Conservation (phyloP, 2,113 vertebrate genomes). For the Perccottus glenii region DNA sequence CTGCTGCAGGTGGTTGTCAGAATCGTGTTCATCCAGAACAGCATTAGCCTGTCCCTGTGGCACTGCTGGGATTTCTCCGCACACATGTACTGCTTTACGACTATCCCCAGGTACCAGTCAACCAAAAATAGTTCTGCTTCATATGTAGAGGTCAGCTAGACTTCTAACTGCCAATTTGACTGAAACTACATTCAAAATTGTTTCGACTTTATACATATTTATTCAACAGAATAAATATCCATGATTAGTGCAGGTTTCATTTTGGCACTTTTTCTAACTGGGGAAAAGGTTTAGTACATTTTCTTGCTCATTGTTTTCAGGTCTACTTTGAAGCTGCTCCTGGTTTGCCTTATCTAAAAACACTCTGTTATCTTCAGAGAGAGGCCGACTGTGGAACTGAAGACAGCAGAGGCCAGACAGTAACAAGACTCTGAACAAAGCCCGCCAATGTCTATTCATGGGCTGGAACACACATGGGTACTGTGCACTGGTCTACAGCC, state of each 20-base stretch:
- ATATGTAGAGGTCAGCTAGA: no score
- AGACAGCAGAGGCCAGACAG: constrained; percentile 44
- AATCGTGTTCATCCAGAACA: no score
- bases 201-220: no score
- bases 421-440: constrained; percentile 59
- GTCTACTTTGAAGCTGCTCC: constrained; percentile 59
- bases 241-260: constrained; percentile 10
- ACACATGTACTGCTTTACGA: not conserved
- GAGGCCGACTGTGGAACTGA: constrained; percentile 57
- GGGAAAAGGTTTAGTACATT: constrained; percentile 30
- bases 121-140: no score
- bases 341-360: constrained; percentile 40
- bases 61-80: no score
- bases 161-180: no score
- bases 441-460: constrained; percentile 61
- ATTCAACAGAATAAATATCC: no score
- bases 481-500: constrained; percentile 41
- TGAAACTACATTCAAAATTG: no score
- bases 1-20: not conserved
- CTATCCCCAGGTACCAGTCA: not conserved
- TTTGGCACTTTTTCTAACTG: constrained; percentile 33
- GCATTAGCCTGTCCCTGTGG: no score
- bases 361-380: constrained; percentile 58
- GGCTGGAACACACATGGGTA: constrained; percentile 36
- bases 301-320: constrained; percentile 58